phyloP scores from a whole-genome alignment of 1,140 invertebrate species.

The Galleria mellonella region DNA sequence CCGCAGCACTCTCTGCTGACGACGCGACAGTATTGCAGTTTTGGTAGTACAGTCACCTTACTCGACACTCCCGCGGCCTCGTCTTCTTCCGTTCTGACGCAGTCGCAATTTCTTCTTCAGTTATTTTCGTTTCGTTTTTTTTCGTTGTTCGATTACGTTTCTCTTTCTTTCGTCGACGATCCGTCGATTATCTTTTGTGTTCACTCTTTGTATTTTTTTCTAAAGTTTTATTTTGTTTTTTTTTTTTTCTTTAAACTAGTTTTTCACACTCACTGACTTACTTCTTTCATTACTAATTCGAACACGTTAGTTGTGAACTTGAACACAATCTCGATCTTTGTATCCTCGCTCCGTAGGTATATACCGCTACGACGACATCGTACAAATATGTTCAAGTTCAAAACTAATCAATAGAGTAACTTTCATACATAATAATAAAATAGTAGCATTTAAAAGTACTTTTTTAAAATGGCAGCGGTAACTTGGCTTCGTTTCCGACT shows the following conservation, averaged over 20 bases:
- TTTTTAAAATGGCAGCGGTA: constrained; percentile 16
- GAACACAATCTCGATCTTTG: not conserved
- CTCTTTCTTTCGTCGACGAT: not conserved
- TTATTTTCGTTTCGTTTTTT: constrained; percentile 21
- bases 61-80: constrained; percentile 40
- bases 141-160: constrained; percentile 11
- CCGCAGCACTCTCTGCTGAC: constrained; percentile 80
- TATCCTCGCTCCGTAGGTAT: too few species aligned
- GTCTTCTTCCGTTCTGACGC: constrained; percentile 55
- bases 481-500: too few species aligned
- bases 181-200: not conserved
- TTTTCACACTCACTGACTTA: constrained; percentile 30
- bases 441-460: constrained; percentile 6
- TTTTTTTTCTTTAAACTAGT: constrained; percentile 21
- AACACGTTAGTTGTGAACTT: constrained; percentile 5
- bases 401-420: constrained; percentile 10
- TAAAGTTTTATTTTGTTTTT: constrained; percentile 26
- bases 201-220: constrained; percentile 12
- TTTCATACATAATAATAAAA: constrained; percentile 6
- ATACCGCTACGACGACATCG: too few species aligned
- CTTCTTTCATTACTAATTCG: constrained; percentile 42
- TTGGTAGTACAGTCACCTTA: constrained; percentile 88
- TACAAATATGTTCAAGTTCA: constrained; percentile 22
- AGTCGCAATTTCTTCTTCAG: constrained; percentile 61
- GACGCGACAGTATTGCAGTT: constrained; percentile 93